Evolutionary conservation across 1,140 invertebrate species (phyloP), one percentile per base, ranked within the genome.

Genomic region (Drosophila watanabei): DNA sequence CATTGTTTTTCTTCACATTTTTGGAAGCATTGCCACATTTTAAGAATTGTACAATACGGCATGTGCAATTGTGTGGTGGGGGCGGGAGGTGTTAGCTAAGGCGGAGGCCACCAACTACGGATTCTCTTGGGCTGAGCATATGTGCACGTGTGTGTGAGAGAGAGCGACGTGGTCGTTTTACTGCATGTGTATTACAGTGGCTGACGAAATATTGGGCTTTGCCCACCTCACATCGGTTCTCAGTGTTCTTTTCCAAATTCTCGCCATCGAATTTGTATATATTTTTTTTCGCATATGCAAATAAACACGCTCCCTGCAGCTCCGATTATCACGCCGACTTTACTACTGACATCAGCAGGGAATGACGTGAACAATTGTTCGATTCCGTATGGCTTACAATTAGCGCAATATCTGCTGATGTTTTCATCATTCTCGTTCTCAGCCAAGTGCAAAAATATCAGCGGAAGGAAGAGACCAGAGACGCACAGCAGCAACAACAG

Each of bases 371-470:
- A 68, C 48, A 71, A 54, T 37, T 68, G 63, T 32, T 69, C 68
- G 48, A 69, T 76, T 76, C 39, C 45, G 59, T 71, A 65, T 86
- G 68, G 60, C 69, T 86, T 82, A 68, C 64, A 66, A 63, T 79
- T 86, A 78, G 78, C 80, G 85, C 66, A 89, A 89, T 90, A 73
- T 84, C 77, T 69, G 82, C 80, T 85, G 85, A 72, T 82, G 79
- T 82, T 89, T 82, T 79, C 76, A 72, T 85, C 81, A 85, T 85
- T 86, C 75, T 43, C 68, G 56, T 70, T 79, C 65, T 79, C 59
- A 79, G 75, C 66, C 60, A 62, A 65, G 35, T 59, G 73, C 73
- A 77, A 77, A 65, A 57, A 64, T 41, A 64, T 57, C 64, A 52
- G 39, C 68, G 68, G 68, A 71, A 71, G 68, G 64, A 71, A 69